A percentile compares a stretch with the other conserved stretches of the same genome.
Evolutionary conservation across 2,888 invertebrate species (phyloP).

Genomic region (Criorhina ranunculi): DNA sequence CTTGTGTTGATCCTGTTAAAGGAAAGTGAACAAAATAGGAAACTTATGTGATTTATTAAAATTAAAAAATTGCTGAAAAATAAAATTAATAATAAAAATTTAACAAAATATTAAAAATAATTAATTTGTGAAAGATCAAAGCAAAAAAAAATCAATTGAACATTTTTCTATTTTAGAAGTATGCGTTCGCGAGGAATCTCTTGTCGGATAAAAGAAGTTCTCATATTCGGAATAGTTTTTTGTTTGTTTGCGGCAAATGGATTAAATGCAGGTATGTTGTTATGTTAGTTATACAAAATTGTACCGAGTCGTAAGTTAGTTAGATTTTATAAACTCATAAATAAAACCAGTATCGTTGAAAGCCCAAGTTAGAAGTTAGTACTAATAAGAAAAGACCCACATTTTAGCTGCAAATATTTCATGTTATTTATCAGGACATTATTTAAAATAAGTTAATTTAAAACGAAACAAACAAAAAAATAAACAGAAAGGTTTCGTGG

Average conservation of each 20-base stretch:
- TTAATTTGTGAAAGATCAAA: not conserved
- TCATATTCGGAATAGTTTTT: conserved; percentile 46
- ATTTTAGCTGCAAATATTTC: no score
- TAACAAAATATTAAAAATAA: no score
- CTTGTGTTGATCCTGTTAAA: conserved; percentile 43
- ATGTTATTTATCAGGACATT: no score
- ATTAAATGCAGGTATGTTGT: conserved; percentile 64
- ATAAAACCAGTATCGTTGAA: no score
- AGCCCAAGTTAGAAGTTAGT: no score
- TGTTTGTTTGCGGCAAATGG: conserved; percentile 49
- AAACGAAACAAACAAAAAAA: no score
- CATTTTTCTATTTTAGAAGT: conserved; percentile 63
- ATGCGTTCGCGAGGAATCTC: conserved; percentile 51
- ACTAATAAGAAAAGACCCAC: no score
- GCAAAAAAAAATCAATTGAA: conserved; percentile 23
- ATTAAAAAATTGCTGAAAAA: not conserved
- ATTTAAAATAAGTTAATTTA: no score
- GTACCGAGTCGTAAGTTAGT: not conserved
- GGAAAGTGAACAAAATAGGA: conserved; percentile 51
- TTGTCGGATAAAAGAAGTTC: conserved; percentile 43
- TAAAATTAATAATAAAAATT: no score
- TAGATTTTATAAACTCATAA: no score
- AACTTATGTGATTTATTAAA: not conserved
- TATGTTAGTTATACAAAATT: not conserved
- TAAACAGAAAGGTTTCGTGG: not conserved